Base-by-base conservation (phyloP, 92 coral and sea anemone species). In the Phenganax stokvisi region DNA sequence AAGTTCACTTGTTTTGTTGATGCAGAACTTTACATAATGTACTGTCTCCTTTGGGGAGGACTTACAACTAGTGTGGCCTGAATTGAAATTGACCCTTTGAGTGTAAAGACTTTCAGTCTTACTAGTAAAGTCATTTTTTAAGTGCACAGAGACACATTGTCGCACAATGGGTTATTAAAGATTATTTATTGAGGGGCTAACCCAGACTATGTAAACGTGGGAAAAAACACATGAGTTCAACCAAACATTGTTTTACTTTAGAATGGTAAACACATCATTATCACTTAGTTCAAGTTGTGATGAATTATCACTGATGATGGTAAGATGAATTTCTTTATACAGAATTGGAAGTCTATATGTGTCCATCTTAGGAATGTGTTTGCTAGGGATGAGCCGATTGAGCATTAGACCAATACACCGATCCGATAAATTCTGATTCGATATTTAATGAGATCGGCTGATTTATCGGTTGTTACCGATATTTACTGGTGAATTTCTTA, bases 241-340 rank as follows among this genome's bases (percentile, higher is more conserved):
- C 60, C 2, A 20, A 11, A 10, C 31, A 15, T 67, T 59, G 7
- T 60, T 37, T 28, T 62, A 31, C 12, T 60, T 44, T 79, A 79
- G 83, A 62, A 79, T 47, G 30, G 74, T 79, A n/a, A 79, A 79
- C 83, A 79, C 83, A 63, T 79, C 83, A 64, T 79, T 79, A 54
- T 79, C 63, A 28, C 61, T 79, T 4, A 79, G 83, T 68, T 47
- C 83, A 79, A 79, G 83, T 53, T 79, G 83, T 79, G 83, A 79
- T 12, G 77, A 73, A 52, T 53, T 73, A 64, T 79, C 83, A 63
- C 65, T 79, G 31, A 79, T 79, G 83, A 54, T 65, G 62, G 58
- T 73, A 64, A 53, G 57, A 37, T 37, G 47, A 37, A 37, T 37
- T 37, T 37, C 47, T 37, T 1, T 2, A 37, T 1, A 37, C 47